Conservation (phyloP, 1,140 invertebrate species). For the Cecropterus lyciades region DNA sequence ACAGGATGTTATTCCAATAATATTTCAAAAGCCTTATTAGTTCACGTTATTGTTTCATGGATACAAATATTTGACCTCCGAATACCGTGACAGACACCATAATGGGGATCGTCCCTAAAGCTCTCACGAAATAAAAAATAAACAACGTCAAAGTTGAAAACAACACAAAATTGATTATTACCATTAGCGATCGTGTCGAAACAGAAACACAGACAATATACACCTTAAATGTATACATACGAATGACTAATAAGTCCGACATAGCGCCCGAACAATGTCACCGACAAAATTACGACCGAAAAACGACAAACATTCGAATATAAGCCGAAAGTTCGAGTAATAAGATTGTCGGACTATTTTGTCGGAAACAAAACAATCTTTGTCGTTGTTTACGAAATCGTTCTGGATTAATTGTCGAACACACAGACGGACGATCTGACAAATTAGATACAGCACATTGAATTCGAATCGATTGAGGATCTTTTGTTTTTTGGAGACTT, state of each 20-base stretch:
- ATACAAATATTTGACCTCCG: background rate
- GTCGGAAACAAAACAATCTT: constrained; percentile 29
- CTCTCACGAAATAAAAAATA: constrained; percentile 34
- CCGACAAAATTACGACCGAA: background rate
- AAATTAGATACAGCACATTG: constrained; percentile 71
- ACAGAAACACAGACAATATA: constrained; percentile 66
- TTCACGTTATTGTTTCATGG: background rate
- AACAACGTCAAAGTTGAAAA: constrained; percentile 47
- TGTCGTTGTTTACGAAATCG: constrained; percentile 56
- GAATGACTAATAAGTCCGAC: constrained; percentile 60
- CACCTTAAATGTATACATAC: constrained; percentile 54
- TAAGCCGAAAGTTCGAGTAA: constrained; percentile 9
- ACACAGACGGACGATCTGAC: constrained; percentile 58
- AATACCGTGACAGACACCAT: background rate
- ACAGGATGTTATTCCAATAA: too few species aligned
- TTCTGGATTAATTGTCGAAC: constrained; percentile 66
- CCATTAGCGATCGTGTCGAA: constrained; percentile 67
- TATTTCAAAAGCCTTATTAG: too few species aligned
- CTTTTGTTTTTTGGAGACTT: constrained; percentile 50
- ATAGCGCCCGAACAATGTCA: constrained; percentile 54
- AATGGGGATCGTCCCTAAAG: background rate
- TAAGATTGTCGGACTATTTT: constrained; percentile 19
- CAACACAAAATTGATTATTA: constrained; percentile 65
- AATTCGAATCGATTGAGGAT: constrained; percentile 59
- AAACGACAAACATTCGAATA: constrained; percentile 15